A percentile compares a stretch with the other conserved stretches of the same genome.
Conservation (phyloP, 2,888 invertebrate genomes). For the Drosophila nr. perissopoda region DNA sequence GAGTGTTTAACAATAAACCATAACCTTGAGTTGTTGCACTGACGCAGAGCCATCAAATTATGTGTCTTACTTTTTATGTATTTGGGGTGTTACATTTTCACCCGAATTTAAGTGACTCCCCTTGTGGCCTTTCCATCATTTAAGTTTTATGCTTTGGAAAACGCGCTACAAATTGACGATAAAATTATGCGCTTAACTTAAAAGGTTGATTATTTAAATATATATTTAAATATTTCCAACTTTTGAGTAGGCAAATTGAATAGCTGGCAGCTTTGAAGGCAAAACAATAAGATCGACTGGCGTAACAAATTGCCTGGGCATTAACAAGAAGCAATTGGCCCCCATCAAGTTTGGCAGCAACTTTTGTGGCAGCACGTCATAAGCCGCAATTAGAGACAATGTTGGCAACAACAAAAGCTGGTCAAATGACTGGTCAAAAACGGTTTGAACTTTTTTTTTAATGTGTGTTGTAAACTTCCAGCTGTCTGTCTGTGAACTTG, state of each 20-base stretch:
- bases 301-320: constrained; percentile 55
- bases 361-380: constrained; percentile 16
- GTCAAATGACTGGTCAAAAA: constrained; percentile 39
- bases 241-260: constrained; percentile 37
- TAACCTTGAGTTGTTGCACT: constrained; percentile 35
- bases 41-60: neutral
- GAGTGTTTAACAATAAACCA: constrained; percentile 34
- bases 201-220: constrained; percentile 31
- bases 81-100: constrained; percentile 33
- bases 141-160: constrained; percentile 31
- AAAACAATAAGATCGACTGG: constrained; percentile 60
- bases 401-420: constrained; percentile 7
- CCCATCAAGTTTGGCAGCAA: neutral
- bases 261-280: constrained; percentile 27
- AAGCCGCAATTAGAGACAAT: constrained; percentile 30
- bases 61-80: neutral
- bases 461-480: constrained; percentile 24
- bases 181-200: constrained; percentile 53
- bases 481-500: constrained; percentile 35
- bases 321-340: constrained; percentile 45
- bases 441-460: constrained; percentile 14
- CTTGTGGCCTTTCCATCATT: constrained; percentile 26
- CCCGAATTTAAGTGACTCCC: constrained; percentile 4
- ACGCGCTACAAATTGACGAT: constrained; percentile 25
- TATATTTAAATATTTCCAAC: constrained; percentile 18